Percentiles rank a stretch among this genome's conserved stretches.
Evolutionary conservation across 53 echinoderm and acorn worm species (phyloP).

Genomic region (Zoroaster sp.): DNA sequence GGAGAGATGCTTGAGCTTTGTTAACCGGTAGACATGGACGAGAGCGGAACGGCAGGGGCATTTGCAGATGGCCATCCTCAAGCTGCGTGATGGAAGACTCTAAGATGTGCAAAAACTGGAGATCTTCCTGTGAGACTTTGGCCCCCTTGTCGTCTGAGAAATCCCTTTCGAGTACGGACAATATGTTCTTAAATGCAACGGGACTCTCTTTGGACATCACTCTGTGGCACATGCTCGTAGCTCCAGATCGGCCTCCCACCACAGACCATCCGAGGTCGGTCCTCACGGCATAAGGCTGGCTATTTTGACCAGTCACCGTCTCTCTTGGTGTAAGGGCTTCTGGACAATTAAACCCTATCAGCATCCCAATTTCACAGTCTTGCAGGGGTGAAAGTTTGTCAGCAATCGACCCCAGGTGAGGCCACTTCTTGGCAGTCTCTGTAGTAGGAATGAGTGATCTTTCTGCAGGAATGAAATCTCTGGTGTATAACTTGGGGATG

Average conservation of each 20-base stretch:
- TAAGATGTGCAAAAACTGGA: constrained; percentile 45
- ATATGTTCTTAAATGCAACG: constrained; percentile 4
- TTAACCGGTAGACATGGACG: constrained; percentile 52
- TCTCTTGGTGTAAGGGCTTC: constrained; percentile 41
- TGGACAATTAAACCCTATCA: constrained; percentile 52
- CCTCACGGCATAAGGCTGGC: constrained; percentile 51
- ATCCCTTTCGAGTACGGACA: constrained; percentile 49
- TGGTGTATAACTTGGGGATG: constrained; percentile 61
- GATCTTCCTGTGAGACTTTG: constrained; percentile 54
- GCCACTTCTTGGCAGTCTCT: too few species aligned
- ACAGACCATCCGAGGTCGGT: constrained; percentile 66
- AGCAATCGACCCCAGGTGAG: too few species aligned
- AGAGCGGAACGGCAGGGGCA: constrained; percentile 60
- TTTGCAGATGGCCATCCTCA: constrained; percentile 54
- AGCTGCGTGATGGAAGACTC: constrained; percentile 19
- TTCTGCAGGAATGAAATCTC: constrained; percentile 63
- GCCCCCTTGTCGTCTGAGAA: constrained; percentile 18
- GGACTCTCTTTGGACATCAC: constrained; percentile 8
- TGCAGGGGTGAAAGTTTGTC: too few species aligned
- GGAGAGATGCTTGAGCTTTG: constrained; percentile 23
- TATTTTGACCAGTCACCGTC: constrained; percentile 24
- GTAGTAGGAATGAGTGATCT: constrained; percentile 45
- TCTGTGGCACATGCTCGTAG: constrained; percentile 19
- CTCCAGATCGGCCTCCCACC: constrained; percentile 3
- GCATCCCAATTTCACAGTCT: constrained; percentile 58